Base-by-base conservation (phyloP, 2,797 vertebrate genomes). In the Micropoecilia bifurca region DNA sequence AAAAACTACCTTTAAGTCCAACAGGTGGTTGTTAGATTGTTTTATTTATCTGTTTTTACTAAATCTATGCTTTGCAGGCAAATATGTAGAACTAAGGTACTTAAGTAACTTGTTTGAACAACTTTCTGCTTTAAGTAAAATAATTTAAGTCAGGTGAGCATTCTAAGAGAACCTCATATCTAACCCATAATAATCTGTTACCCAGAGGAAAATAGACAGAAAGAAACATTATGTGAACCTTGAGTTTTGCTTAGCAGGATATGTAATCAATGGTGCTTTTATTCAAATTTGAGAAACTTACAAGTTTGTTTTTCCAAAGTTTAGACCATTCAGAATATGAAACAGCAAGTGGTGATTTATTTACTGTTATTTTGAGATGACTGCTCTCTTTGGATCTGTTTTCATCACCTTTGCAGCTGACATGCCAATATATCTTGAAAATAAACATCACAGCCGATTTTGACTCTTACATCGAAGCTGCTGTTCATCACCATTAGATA, bases 401-500 rank as follows among this genome's bases (percentile, higher is more conserved):
- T 66, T 69, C 22, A 12, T 69, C 39, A 43, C 22, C 9, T 69
- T 14, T 43, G 10, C 25, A 13, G 22, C 39, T n/a, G 22, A 69
- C 66, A 43, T 69, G 36, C 4, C 22, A 12, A 43, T 14, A 18
- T 25, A n/a, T 69, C 10, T 18, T 36, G 28, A 36, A 33, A 66
- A 66, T 39, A 22, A 66, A 66, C 61, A 39, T 13, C n/a, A 18
- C 30, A 68, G 48, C 30, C 63, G 45, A 80, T 73, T 76, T 39
- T 73, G 74, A 76, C 79, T 71, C 71, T 79, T 75, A 10, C 39
- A 77, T 76, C 74, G 72, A 55, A 48, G 46, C 61, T 78, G 45
- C 30, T 55, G n/a, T n/a, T 73, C 10, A 18, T 73, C 30, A n/a
- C 71, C 48, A 18, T 68, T n/a, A 53, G 3, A 53, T 33, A 25